Evolutionary conservation across 64 coral and sea anemone species (phyloP).

Genomic region (Exaiptasia diaphana): DNA sequence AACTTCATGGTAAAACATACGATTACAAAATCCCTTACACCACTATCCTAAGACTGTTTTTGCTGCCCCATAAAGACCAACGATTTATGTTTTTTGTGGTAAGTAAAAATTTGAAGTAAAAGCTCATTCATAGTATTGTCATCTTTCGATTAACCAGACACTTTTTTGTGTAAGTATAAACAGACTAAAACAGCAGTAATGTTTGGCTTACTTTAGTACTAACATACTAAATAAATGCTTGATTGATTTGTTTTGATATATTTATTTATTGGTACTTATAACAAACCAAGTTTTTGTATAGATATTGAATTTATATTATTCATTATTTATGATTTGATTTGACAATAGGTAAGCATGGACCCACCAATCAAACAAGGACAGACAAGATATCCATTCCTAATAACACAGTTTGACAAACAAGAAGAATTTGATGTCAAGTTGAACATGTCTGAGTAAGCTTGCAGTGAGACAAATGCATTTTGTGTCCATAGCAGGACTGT

Average conservation of each 20-base stretch:
- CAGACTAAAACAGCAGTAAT: too few species aligned
- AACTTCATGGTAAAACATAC: constrained; percentile 99
- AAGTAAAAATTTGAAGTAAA: neutral
- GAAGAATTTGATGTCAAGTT: constrained; percentile 95
- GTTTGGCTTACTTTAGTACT: too few species aligned
- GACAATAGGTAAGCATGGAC: constrained; percentile 91
- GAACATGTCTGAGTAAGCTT: constrained; percentile 86
- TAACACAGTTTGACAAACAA: constrained; percentile 94
- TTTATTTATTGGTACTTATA: too few species aligned
- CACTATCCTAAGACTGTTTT: constrained; percentile 84
- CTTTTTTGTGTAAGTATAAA: too few species aligned
- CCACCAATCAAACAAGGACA: constrained; percentile 99
- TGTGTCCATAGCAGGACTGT: neutral
- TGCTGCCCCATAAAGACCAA: constrained; percentile 94
- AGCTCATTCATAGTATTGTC: neutral
- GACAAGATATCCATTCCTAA: constrained; percentile 97
- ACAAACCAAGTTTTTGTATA: too few species aligned
- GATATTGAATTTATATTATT: too few species aligned
- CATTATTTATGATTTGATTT: too few species aligned
- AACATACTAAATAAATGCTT: too few species aligned
- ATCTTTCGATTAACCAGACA: neutral
- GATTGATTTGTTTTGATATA: too few species aligned
- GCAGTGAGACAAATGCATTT: neutral
- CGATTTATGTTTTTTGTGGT: constrained; percentile 99
- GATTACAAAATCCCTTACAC: constrained; percentile 99